Conservation (phyloP, 2,888 invertebrate genomes). For the Cosmopolites sordidus region DNA sequence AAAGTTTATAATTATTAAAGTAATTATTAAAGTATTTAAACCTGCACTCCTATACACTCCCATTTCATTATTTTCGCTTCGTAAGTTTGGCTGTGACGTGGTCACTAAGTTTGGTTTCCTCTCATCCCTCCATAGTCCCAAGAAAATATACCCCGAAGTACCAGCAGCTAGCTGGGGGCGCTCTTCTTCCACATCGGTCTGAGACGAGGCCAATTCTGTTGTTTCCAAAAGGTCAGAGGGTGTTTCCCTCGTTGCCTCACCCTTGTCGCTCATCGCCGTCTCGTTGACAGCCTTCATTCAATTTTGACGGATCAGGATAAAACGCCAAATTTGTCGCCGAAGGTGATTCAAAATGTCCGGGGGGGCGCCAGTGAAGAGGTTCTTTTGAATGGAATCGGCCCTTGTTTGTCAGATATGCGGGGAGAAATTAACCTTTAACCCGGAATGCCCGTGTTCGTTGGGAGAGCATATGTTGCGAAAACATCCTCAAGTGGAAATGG, state of each 20-base stretch:
- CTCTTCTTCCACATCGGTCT: background rate
- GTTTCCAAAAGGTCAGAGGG: background rate
- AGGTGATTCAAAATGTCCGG: conserved; percentile 6
- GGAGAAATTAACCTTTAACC: conserved; percentile 35
- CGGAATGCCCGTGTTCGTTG: conserved; percentile 32
- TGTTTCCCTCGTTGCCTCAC: background rate
- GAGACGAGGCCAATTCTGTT: background rate
- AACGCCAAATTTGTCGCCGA: background rate
- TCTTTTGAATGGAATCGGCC: conserved; percentile 13
- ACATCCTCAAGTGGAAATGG: conserved; percentile 39
- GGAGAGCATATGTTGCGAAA: conserved; percentile 40
- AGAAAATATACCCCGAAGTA: background rate
- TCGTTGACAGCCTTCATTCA: background rate
- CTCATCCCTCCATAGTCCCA: background rate
- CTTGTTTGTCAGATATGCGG: conserved; percentile 40
- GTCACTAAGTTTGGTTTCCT: conserved; percentile 3
- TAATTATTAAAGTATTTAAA: too few species aligned
- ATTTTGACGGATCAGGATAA: background rate
- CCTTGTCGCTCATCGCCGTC: background rate
- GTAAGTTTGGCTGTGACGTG: conserved; percentile 13
- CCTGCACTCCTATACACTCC: background rate
- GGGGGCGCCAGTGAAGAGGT: background rate
- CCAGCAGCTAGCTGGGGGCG: background rate
- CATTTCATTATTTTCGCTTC: conserved; percentile 1
- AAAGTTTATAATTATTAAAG: too few species aligned